These are phyloP conservation scores for Hermatobates lingyangjiaoensis DNA, from an alignment of 1,140 invertebrate genomes.

Conservation along the genomic window DNA sequence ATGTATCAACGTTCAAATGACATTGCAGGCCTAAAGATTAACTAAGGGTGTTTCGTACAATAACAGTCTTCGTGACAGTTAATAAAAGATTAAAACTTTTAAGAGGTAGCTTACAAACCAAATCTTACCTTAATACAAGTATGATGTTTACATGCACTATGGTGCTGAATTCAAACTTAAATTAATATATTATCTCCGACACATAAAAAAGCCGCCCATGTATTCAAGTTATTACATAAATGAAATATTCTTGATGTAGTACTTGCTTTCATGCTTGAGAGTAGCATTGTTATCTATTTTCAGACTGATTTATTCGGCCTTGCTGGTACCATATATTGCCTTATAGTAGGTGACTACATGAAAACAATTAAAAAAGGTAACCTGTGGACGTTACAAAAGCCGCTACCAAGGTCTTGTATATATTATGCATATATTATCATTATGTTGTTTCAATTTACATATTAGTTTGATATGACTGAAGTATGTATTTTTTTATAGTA, in stretches of 20 bases:
- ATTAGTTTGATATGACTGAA: no score
- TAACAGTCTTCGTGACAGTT: no score
- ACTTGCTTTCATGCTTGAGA: neutral
- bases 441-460: no score
- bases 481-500: no score
- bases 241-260: neutral
- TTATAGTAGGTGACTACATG: conserved; percentile 77
- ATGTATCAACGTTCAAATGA: neutral
- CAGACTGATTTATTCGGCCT: conserved; percentile 71
- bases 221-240: neutral
- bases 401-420: conserved; percentile 47
- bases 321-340: conserved; percentile 63
- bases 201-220: neutral
- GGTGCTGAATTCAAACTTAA: neutral
- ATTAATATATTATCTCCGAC: neutral
- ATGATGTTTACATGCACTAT: neutral
- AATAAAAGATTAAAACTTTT: no score
- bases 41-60: no score
- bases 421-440: no score
- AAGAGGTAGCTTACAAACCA: neutral
- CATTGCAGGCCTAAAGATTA: neutral
- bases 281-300: conserved; percentile 10
- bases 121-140: neutral
- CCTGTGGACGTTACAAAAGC: conserved; percentile 43
- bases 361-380: conserved; percentile 44